phyloP scores from a whole-genome alignment of 2,113 vertebrate genomes.

The Apistogramma diplotaenia region DNA sequence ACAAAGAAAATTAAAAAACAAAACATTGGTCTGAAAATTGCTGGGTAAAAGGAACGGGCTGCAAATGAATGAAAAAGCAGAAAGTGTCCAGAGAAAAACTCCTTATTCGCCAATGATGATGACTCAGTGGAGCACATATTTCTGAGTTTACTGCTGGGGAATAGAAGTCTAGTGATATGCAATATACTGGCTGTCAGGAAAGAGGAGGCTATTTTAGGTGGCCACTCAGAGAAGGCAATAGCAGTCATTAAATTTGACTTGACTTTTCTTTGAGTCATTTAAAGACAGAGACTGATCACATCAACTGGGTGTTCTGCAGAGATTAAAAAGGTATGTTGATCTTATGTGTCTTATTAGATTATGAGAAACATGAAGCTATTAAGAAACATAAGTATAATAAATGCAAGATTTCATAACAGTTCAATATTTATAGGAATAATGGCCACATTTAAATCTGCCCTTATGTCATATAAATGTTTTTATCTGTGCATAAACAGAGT shows the following conservation, averaged over 20 bases:
- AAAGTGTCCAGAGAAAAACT: background rate
- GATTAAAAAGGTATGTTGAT: constrained; percentile 57
- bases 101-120: background rate
- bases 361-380: background rate
- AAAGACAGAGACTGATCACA: constrained; percentile 34
- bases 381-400: background rate
- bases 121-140: constrained; percentile 15
- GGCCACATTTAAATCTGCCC: background rate
- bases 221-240: constrained; percentile 65
- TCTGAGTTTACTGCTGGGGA: background rate
- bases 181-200: constrained; percentile 35
- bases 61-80: background rate
- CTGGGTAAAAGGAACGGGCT: background rate
- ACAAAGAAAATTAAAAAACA: background rate
- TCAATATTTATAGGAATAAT: background rate
- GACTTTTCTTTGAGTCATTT: constrained; percentile 39
- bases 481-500: background rate
- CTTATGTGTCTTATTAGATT: background rate
- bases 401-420: background rate
- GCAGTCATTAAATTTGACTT: constrained; percentile 42
- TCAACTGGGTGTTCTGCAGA: constrained; percentile 32
- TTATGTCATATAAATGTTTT: background rate
- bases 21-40: background rate
- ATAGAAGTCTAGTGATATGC: constrained; percentile 30
- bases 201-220: constrained; percentile 70